These are phyloP conservation scores for Dicyrtomina minuta DNA, from an alignment of 2,888 invertebrate species.

Conservation along the genomic window DNA sequence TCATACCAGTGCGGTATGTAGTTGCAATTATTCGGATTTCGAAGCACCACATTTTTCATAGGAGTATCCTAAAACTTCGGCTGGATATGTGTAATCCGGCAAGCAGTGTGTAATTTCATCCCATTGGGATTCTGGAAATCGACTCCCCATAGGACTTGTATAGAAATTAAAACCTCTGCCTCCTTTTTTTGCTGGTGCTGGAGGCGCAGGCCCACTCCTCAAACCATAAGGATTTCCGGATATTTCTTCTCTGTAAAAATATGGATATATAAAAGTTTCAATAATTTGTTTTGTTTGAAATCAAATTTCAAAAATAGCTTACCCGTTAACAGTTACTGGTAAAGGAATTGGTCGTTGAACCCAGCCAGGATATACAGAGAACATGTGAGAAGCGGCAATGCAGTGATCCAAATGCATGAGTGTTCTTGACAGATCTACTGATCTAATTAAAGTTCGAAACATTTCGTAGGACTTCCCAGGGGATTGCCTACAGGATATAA, in stretches of 20 bases:
- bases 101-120: conserved; percentile 17
- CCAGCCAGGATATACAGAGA: conserved; percentile 19
- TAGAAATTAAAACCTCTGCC: conserved; percentile 22
- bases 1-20: background rate
- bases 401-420: conserved; percentile 15
- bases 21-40: background rate
- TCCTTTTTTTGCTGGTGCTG: background rate
- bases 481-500: conserved; percentile 17
- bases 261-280: no score
- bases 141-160: background rate
- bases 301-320: background rate
- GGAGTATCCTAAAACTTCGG: background rate
- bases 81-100: background rate
- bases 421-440: background rate
- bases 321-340: background rate
- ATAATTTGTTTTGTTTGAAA: background rate
- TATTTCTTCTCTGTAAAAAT: no score
- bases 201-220: conserved; percentile 11
- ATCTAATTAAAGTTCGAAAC: conserved; percentile 2
- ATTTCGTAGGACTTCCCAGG: conserved; percentile 25
- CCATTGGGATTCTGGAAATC: conserved; percentile 3
- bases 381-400: conserved; percentile 15
- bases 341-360: conserved; percentile 15
- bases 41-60: conserved; percentile 19
- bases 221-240: no score